phyloP scores from a whole-genome alignment of 2,113 vertebrate species.

The Prolemur simus region DNA sequence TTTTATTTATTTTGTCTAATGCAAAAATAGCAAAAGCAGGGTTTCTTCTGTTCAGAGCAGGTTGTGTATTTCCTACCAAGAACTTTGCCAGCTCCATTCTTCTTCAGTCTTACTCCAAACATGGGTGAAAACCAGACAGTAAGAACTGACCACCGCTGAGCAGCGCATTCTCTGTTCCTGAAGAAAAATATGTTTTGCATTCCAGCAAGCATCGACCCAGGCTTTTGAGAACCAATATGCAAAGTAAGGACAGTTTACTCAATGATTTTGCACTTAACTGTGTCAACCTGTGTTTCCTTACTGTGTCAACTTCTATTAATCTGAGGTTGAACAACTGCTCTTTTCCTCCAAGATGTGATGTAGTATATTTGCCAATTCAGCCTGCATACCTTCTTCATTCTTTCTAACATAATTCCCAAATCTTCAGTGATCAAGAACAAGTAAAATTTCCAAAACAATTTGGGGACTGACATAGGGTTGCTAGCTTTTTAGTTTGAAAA shows the following conservation, averaged over 20 bases:
- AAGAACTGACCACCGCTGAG: neutral
- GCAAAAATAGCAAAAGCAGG: neutral
- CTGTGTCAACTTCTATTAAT: neutral
- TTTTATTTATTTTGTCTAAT: neutral
- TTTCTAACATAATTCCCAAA: neutral
- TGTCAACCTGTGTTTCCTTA: neutral
- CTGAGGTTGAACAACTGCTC: neutral
- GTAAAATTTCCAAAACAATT: neutral
- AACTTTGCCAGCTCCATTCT: neutral
- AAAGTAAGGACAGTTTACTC: neutral
- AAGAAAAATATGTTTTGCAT: neutral
- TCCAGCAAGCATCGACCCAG: neutral
- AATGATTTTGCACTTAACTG: neutral
- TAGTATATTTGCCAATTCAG: neutral
- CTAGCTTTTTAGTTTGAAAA: constrained; percentile 25
- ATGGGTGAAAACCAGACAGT: neutral
- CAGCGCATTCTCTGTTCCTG: neutral
- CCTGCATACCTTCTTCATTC: neutral
- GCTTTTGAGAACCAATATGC: constrained; percentile 6
- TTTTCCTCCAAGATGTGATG: neutral
- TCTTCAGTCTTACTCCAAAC: neutral
- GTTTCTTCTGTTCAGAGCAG: neutral
- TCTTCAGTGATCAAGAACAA: neutral
- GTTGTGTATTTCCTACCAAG: neutral
- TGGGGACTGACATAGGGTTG: neutral